Base-by-base conservation (phyloP, 2,113 vertebrate genomes). In the Lepus americanus region DNA sequence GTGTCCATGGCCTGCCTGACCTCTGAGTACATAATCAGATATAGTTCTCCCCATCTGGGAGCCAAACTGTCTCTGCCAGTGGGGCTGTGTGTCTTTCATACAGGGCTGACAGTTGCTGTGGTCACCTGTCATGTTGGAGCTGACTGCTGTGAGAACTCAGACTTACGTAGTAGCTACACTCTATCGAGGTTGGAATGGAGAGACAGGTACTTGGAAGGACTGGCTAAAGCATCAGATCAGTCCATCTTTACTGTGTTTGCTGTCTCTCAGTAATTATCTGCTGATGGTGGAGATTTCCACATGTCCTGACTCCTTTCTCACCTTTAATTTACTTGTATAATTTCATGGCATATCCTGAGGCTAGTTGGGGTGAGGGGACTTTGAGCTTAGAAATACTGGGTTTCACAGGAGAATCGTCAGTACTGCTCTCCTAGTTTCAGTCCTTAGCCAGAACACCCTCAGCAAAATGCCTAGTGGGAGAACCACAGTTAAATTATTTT, bases 21-120 rank as follows among this genome's bases (percentile, higher is more conserved):
- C 44, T 79, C 94, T 94, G 92, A 96, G 87, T 53, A 23, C 84
- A 86, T 83, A 61, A 70, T 92, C 95, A 96, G 95, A 92, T 92
- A 76, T 51, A 90, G 97, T 94, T 96, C 93, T 94, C 63, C 79
- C 87, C 29, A 53, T 87, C 23, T 61, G 53, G 31, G 64, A 94
- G 94, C 92, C 97, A 93, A 61, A 49, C 76, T n/a, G 5, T 81
- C 79, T 33, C n/a, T 93, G 77, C 94, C 80, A 51, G 31, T 59
- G n/a, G 63, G 19, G 49, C 55, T 87, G 59, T 77, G 79, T 94
- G 94, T 89, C 76, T 94, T 79, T 90, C 78, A 80, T 36, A 49
- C 55, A 25, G 76, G 9, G 39, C 51, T 61, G 51, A 72, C 33
- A 69, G 92, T 87, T 74, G 80, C 36, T 69, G 49, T 49, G 25